Percentiles rank a stretch among this genome's conserved stretches.
These are phyloP conservation scores for Erythrocebus patas DNA, from an alignment of 2,113 vertebrate genomes.

Conservation along the genomic window DNA sequence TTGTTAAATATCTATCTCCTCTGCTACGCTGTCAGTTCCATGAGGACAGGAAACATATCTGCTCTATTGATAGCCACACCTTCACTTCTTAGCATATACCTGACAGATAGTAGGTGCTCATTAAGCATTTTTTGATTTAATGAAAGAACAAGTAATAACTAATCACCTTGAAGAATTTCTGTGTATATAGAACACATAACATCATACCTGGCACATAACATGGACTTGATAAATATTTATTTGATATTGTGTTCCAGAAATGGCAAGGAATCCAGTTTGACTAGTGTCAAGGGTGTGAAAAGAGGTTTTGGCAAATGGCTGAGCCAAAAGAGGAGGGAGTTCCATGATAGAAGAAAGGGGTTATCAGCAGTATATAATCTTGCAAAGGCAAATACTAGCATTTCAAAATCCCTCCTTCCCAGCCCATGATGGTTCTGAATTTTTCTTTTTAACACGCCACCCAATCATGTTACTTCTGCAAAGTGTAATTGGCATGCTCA, in stretches of 20 bases:
- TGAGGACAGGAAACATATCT: not conserved
- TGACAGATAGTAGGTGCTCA: not conserved
- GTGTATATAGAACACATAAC: not conserved
- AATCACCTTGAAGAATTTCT: not conserved
- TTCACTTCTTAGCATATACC: not conserved
- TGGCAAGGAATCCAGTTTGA: conserved; percentile 31
- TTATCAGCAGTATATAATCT: conserved; percentile 32
- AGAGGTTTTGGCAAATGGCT: not conserved
- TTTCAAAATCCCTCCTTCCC: conserved; percentile 55
- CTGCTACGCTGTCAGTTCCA: not conserved
- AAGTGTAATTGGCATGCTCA: conserved; percentile 39
- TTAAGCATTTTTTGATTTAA: not conserved
- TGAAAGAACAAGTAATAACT: not conserved
- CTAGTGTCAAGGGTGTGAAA: not conserved
- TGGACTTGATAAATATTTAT: not conserved
- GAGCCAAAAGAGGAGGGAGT: not conserved
- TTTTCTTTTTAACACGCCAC: conserved; percentile 36
- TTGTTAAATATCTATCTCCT: not conserved
- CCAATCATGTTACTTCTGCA: conserved; percentile 28
- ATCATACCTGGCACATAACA: not conserved
- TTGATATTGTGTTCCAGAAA: conserved; percentile 24
- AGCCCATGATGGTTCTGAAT: conserved; percentile 34
- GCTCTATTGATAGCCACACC: not conserved
- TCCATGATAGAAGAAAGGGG: not conserved
- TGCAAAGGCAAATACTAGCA: conserved; percentile 53